Evolutionary conservation across 2,888 invertebrate genomes (phyloP).

Genomic region (Rotaria socialis): DNA sequence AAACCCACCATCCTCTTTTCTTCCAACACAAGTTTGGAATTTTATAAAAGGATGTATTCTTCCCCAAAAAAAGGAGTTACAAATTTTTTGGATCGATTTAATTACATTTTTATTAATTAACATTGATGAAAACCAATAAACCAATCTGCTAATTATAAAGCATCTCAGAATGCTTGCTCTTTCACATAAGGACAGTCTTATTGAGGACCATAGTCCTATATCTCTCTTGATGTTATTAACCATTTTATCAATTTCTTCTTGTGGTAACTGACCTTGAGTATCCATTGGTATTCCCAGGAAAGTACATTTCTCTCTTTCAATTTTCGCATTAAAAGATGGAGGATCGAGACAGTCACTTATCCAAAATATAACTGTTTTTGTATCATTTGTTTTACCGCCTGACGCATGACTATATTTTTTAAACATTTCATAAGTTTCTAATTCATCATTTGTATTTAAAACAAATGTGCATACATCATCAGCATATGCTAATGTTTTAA

Average conservation of each 20-base stretch:
- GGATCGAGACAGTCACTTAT: too few species aligned
- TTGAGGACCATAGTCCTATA: background rate
- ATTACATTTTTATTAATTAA: background rate
- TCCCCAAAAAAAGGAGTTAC: background rate
- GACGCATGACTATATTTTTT: background rate
- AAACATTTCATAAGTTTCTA: background rate
- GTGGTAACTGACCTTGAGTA: too few species aligned
- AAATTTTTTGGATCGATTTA: background rate
- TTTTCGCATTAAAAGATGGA: too few species aligned
- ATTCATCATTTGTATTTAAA: background rate
- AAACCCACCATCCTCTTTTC: background rate
- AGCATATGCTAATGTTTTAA: constrained; percentile 4
- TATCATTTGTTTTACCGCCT: background rate
- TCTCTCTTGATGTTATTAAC: background rate
- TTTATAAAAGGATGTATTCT: background rate
- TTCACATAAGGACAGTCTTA: background rate
- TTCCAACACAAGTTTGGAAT: background rate
- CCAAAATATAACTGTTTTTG: background rate
- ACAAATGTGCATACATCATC: background rate
- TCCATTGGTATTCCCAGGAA: too few species aligned
- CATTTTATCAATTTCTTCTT: background rate
- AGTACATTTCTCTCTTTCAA: too few species aligned
- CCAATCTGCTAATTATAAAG: background rate
- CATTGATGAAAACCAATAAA: background rate
- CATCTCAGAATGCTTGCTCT: background rate